These are phyloP conservation scores for Calyptomena viridis DNA, from an alignment of 2,113 vertebrate species.

Conservation along the genomic window DNA sequence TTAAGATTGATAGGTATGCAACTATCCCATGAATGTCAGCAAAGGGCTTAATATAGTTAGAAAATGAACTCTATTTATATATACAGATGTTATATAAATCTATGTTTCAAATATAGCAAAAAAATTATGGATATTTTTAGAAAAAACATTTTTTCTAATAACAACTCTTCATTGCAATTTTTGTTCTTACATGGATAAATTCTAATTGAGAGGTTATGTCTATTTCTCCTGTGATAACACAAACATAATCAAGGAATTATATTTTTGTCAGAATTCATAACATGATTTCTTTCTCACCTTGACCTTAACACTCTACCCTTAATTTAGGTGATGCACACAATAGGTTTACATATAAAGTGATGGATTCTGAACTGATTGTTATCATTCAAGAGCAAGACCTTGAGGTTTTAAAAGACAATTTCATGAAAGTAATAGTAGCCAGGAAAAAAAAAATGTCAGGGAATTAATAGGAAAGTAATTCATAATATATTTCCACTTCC, in stretches of 20 bases:
- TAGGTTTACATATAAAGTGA: background rate
- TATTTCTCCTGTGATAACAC: background rate
- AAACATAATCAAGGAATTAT: background rate
- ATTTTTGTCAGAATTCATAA: background rate
- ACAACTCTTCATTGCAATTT: background rate
- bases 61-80: background rate
- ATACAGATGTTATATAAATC: background rate
- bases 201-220: background rate
- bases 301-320: background rate
- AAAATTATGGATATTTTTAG: background rate
- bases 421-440: background rate
- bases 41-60: background rate
- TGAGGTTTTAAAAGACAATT: background rate
- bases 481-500: accelerated
- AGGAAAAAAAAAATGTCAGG: background rate
- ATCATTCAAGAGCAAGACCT: background rate
- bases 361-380: background rate
- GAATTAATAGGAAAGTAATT: background rate
- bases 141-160: background rate
- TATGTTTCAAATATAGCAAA: background rate
- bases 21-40: background rate
- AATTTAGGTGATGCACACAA: too few relatives aligned
- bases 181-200: background rate
- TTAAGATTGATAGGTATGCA: background rate
- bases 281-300: background rate